Evolutionary conservation across 2,113 vertebrate species (phyloP), one percentile per base, ranked within the genome.

Genomic region (Cervus canadensis): DNA sequence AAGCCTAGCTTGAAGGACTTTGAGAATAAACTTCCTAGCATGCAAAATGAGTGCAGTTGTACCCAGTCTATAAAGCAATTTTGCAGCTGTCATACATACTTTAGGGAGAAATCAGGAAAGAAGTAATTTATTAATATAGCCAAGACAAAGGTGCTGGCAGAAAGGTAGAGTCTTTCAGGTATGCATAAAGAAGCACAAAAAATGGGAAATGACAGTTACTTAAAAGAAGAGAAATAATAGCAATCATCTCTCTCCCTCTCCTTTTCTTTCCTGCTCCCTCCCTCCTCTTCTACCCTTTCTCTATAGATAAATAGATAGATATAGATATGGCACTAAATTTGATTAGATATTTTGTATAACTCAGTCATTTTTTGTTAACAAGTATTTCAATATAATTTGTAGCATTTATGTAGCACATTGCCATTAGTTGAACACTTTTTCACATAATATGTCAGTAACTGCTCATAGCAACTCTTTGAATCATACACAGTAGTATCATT

Each of bases 31-130:
- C 36, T 43, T 76, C 25, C 36, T 25, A 76, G 36, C 71, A 76
- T 76, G 25, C 6, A 3, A 76, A 76, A 76, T 76, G 23, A 43
- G 71, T 43, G 12, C 40, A 76, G 7, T 26, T 76, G 11, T 86
- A n/a, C n/a, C 12, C 23, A 67, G n/a, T 26, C 14, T n/a, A 7
- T 82, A 81, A 91, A 92, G 74, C 89, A 92, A 96, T 89, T n/a
- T 83, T 67, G 9, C 7, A 86, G 26, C 71, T 94, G 52, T 89
- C 43, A 45, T 15, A 23, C 26, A 60, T 1, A 45, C 52, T 28
- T 91, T 90, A 60, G 62, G n/a, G 56, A 95, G 33, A 96, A 89
- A 40, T 90, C 50, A 23, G 50, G 28, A 87, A 82, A 90, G n/a
- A 71, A n/a, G 71, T 45, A 30, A 78, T 88, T 28, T 88, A 84